Base-by-base conservation (phyloP, 2,888 invertebrate species). In the Rambutsinella grinnellia region DNA sequence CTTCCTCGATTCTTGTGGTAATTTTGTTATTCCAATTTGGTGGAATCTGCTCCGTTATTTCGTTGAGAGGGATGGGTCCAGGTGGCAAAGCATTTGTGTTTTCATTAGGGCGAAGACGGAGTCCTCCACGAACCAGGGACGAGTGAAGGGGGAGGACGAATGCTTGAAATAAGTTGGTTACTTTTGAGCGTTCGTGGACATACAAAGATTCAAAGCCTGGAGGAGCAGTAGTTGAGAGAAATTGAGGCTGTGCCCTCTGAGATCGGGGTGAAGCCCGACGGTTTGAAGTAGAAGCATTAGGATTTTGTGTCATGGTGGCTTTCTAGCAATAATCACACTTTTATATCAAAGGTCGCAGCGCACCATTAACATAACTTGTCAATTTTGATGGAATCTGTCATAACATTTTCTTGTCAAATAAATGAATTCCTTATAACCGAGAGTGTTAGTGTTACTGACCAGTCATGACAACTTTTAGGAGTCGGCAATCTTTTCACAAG, bases 101-200 rank as follows among this genome's bases (percentile, higher is more conserved):
- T 26, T 63, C 51, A 13, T 24, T 49, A 2, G 47, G 17, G 23
- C 69, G 71, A n/a, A 80, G 54, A 13, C 80, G 79, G 3, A 82
- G 69, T 6, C 82, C 82, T n/a, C 79, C 78, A 21, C 82, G 66
- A 0, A 80, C 69, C 0, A 81, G 65, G 3, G 79, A 56, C 82
- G 81, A 82, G 70, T 82, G 82, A 2, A 82, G 66, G 2, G 80
- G 71, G 2, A 82, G 66, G 0, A 78, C 67, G 13, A 82, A 75
- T 3, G 80, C 81, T 26, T 80, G 77, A 26, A 81, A 57, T 1
- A 69, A 27, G n/a, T 70, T 76, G 46, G 36, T 60, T 1, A 82
- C 27, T 26, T 75, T 76, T 2, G 46, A 65, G 28, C 76, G 76
- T 36, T 82, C 82, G n/a, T 63, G 6, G 2, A 68, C 47, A 49